Base-by-base conservation (phyloP, 2,888 invertebrate genomes). In the Agrotis ipsilon region DNA sequence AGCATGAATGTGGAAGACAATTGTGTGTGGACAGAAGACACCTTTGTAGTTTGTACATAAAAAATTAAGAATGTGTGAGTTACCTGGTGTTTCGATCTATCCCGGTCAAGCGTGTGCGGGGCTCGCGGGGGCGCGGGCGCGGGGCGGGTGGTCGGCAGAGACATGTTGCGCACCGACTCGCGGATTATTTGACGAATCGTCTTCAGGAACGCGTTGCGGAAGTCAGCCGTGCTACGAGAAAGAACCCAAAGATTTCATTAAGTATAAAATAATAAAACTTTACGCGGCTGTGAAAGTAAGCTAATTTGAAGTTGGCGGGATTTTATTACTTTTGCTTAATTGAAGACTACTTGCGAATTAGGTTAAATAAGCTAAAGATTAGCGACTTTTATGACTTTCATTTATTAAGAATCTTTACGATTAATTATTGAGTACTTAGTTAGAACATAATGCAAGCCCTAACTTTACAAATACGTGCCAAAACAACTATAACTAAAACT, bases 151-250 rank as follows among this genome's bases (percentile, higher is more conserved):
- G 97, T 97, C 68, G 99, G 99, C 94, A 99, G 98, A 89, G 98
- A 98, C 99, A 99, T 99, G 94, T 99, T 99, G 87, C 99, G 97
- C 57, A 99, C 99, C 75, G 99, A 99, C 95, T 99, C 99, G 80
- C 99, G 97, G 88, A 99, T 99, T 83, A 99, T 99, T 96, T 99
- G 99, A 68, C 99, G 97, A 88, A 99, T 99, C 72, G 99, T 99
- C 96, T 99, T 99, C 89, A 99, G 97, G 97, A 99, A 99, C 84
- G 99, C 99, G 94, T 99, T 99, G 86, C 99, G 98, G 96, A 99
- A 99, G 93, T 99, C 99, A 72, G 98, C 98, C 66, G 99, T 99
- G 94, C 99, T 99, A 91, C 24, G 90, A 16, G 57, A 0, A 24
- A 13, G 21, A 11, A 64, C 51, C 3, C 19, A n/a, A 45, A 18